Base-by-base conservation (phyloP, 2,113 vertebrate species). In the Pycnonotus jocosus region DNA sequence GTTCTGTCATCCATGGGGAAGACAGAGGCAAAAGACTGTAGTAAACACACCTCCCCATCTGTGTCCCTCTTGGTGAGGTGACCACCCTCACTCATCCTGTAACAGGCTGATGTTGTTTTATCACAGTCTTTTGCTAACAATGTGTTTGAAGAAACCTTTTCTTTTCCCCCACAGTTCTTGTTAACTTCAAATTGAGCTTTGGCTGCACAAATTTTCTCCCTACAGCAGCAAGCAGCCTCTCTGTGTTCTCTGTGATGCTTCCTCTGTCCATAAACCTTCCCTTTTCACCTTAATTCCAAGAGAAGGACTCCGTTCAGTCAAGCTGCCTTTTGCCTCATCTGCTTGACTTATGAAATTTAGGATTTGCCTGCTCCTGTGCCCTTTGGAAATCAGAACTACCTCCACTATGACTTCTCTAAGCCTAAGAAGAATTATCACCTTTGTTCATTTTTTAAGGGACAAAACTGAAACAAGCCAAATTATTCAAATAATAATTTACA, bases 321-420 rank as follows among this genome's bases (percentile, higher is more conserved):
- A 51, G 33, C 15, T 31, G 16, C 12, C 22, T 81, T 81, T 56
- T 73, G 37, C 23, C 13, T 81, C 13, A 19, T 44, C 58, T 44
- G 3, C 11, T 28, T 33, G 12, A 44, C 12, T 20, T 24, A 27
- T 0, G 0, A 12, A 9, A n/a, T 51, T 58, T 58, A 60, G 69
- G 28, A 51, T 37, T 81, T 73, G 20, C 11, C 16, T 50, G 8
- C 16, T 66, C 20, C 33, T 22, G 9, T 45, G 33, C 9, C 22
- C 9, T 50, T 57, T 47, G 24, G 19, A 56, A 56, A 30, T 57
- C 10, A 4, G 11, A 77, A n/a, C 12, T 60, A 38, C 17, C 61
- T 35, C 10, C 14, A n/a, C 27, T 9, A 11, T 40, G 81, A 50
- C 6, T 5, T 48, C 25, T 37, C 15, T 74, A 38, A 11, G 6